phyloP scores from a whole-genome alignment of 2,113 vertebrate species.

The Ictidomys tridecemlineatus region DNA sequence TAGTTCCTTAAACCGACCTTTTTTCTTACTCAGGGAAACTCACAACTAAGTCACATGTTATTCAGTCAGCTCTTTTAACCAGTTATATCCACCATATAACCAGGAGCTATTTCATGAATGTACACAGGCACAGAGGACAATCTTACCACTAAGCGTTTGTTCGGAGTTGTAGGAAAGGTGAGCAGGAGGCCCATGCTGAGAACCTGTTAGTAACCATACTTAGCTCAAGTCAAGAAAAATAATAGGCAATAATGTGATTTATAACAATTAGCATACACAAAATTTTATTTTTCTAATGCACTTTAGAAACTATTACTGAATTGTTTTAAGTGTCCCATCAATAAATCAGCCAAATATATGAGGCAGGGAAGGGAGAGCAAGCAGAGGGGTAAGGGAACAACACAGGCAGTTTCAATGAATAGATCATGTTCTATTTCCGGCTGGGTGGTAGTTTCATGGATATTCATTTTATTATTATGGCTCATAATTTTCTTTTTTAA shows the following conservation, averaged over 20 bases:
- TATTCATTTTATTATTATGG: slow-evolving; percentile 53
- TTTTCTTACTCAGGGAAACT: slow-evolving; percentile 57
- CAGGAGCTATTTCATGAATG: slow-evolving; percentile 58
- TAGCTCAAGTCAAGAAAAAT: slow-evolving; percentile 70
- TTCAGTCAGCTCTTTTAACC: slow-evolving; percentile 39
- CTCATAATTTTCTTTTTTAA: neutral
- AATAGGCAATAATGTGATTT: slow-evolving; percentile 64
- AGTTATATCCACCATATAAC: slow-evolving; percentile 26
- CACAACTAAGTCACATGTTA: slow-evolving; percentile 50
- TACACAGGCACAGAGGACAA: slow-evolving; percentile 58
- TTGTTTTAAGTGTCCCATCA: slow-evolving; percentile 29
- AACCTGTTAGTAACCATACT: slow-evolving; percentile 73
- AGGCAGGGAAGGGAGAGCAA: neutral
- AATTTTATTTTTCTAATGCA: slow-evolving; percentile 49
- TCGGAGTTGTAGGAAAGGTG: slow-evolving; percentile 60
- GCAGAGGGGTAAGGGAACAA: neutral
- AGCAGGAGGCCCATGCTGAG: slow-evolving; percentile 65
- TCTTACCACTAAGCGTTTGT: slow-evolving; percentile 63
- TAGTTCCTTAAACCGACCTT: slow-evolving; percentile 55
- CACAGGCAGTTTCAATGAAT: neutral
- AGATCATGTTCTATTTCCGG: neutral
- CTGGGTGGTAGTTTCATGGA: slow-evolving; percentile 31
- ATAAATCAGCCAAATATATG: slow-evolving; percentile 25
- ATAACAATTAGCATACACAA: slow-evolving; percentile 31
- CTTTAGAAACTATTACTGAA: slow-evolving; percentile 51